phyloP scores from a whole-genome alignment of 2,888 invertebrate species.

The Pseudococcus jackbeardsleyi region DNA sequence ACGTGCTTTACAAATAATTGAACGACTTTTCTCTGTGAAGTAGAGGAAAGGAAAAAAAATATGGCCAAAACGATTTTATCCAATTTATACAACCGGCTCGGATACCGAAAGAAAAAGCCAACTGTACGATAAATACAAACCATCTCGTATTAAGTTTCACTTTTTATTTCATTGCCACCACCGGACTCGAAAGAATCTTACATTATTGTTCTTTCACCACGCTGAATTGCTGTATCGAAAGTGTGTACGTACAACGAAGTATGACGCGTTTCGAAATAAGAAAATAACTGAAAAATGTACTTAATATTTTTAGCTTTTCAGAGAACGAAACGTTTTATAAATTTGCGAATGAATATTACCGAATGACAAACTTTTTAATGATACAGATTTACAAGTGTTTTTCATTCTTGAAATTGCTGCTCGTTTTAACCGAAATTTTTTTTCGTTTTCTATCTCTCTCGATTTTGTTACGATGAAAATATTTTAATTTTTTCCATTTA shows the following conservation, averaged over 20 bases:
- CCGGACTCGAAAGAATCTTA: not conserved
- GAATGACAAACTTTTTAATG: conserved; percentile 26
- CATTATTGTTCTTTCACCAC: conserved; percentile 11
- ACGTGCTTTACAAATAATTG: conserved; percentile 15
- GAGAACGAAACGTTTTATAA: not conserved
- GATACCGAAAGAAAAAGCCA: not conserved
- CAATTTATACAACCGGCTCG: conserved; percentile 14
- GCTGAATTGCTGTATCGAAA: not conserved
- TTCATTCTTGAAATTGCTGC: conserved; percentile 9
- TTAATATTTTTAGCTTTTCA: not conserved
- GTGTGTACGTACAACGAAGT: not conserved
- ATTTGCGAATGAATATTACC: not conserved
- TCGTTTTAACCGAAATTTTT: not conserved
- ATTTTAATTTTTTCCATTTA: conserved; percentile 10
- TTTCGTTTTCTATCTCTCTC: not conserved
- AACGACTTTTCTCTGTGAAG: not conserved
- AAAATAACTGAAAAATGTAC: not conserved
- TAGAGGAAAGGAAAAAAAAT: not conserved
- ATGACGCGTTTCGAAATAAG: not conserved
- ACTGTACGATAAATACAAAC: conserved; percentile 26
- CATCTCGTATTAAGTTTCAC: conserved; percentile 39
- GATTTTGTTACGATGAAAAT: not conserved
- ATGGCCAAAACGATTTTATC: conserved; percentile 26
- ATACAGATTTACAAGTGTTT: conserved; percentile 24
- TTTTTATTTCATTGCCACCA: conserved; percentile 32